Evolutionary conservation across 2,888 invertebrate genomes (phyloP).

Genomic region (Acronicta leporina): DNA sequence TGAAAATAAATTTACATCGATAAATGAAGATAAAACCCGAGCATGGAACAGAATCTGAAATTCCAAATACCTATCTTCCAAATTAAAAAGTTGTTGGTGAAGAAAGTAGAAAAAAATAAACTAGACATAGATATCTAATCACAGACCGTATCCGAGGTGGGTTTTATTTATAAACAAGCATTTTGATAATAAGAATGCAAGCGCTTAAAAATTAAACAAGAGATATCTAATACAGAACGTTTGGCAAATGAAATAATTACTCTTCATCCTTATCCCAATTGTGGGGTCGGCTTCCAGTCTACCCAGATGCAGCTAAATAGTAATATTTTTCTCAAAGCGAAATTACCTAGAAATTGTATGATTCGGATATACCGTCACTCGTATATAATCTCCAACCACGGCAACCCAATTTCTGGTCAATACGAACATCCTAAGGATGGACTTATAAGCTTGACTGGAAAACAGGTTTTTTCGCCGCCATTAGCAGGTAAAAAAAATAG

Average conservation of each 20-base stretch:
- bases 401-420: no score
- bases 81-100: constrained; percentile 16
- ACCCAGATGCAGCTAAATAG: no score
- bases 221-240: constrained; percentile 10
- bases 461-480: background rate
- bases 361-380: no score
- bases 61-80: constrained; percentile 1
- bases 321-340: no score
- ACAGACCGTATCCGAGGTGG: constrained; percentile 16
- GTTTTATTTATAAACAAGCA: constrained; percentile 32
- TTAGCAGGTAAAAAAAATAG: constrained; percentile 10
- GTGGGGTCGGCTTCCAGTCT: no score
- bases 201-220: constrained; percentile 16
- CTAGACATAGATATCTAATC: constrained; percentile 19
- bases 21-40: constrained; percentile 4
- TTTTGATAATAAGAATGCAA: constrained; percentile 7
- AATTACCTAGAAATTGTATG: no score
- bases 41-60: background rate
- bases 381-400: no score
- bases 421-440: no score
- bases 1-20: constrained; percentile 13
- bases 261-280: no score
- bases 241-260: background rate
- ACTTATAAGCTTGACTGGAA: no score
- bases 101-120: constrained; percentile 21